A percentile compares a stretch with the other conserved stretches of the same genome.
These are phyloP conservation scores for Panopea generosa DNA, from an alignment of 2,888 invertebrate species.

Conservation along the genomic window DNA sequence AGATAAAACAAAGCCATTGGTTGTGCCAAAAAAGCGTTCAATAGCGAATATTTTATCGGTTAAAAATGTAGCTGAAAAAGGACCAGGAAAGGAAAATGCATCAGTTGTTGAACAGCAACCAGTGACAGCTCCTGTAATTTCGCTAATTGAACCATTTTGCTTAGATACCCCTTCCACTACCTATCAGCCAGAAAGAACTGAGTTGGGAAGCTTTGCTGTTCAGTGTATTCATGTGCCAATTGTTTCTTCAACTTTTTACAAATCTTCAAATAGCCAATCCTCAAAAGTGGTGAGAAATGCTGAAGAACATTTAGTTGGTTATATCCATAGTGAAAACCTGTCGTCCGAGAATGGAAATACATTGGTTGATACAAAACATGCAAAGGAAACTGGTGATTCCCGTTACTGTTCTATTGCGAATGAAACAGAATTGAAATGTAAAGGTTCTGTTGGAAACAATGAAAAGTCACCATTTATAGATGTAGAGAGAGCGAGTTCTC, in stretches of 20 bases:
- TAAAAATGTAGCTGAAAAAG: constrained; percentile 10
- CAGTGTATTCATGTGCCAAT: constrained; percentile 14
- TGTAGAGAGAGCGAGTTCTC: neutral
- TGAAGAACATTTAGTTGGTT: constrained; percentile 8
- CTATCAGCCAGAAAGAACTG: constrained; percentile 12
- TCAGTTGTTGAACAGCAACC: too few relatives aligned
- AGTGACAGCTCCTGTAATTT: too few relatives aligned
- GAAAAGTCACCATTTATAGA: neutral
- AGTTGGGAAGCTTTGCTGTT: constrained; percentile 1
- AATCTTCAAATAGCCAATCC: neutral
- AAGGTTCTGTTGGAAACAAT: too few relatives aligned
- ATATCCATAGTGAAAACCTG: neutral
- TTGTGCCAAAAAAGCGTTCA: neutral
- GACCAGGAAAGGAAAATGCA: neutral
- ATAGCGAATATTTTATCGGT: neutral
- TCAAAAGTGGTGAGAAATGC: constrained; percentile 6
- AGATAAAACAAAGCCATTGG: constrained; percentile 9
- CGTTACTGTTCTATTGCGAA: too few relatives aligned
- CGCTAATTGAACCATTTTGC: too few relatives aligned
- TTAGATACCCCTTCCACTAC: constrained; percentile 1
- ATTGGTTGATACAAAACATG: too few relatives aligned
- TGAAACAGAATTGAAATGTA: neutral
- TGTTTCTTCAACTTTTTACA: constrained; percentile 14
- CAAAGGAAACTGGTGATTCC: too few relatives aligned
- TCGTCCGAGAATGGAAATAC: neutral